Evolutionary conservation across 1,140 invertebrate genomes (phyloP), one percentile per base, ranked within the genome.

Genomic region (Patella vulgata): DNA sequence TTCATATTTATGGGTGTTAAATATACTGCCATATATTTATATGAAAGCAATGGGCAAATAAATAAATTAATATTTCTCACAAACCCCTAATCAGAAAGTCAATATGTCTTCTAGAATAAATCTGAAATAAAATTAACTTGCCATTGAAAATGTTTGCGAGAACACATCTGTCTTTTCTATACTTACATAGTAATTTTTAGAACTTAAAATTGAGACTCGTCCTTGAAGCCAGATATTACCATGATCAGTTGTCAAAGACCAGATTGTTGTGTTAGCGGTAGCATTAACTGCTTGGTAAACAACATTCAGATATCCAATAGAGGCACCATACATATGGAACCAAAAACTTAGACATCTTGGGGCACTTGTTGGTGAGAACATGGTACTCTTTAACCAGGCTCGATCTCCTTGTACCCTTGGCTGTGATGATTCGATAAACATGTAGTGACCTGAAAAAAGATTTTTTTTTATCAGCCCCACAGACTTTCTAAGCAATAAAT

Each of bases 251-350:
- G 25, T 43, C 31, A 71, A 25, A 25, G 67, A 66, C 63, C 70
- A 78, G 25, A 74, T 31, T 3, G 48, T 39, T 12, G 51, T 55
- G 30, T 33, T 52, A 30, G 60, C 33, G 5, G 54, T 58, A 6
- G 52, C 70, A 21, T 63, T 42, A 33, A 68, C 68, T 36, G 33
- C 6, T 36, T 8, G 14, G 33, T 36, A 36, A 8, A 36, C 33
- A 71, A 83, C 68, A 27, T 73, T 71, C 5, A 83, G 63, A 8
- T 59, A 51, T 5, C 74, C 78, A 50, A 80, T 66, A 51, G 70
- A 60, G 6, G 21, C 50, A 12, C 92, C 92, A 71, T 87, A 91
- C 91, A 93, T 93, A 73, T 92, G 90, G 72, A 84, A 89, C 86
- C 88, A 93, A 77, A 93, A 92, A 12, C 70, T 73, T 1, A 79